Conservation (phyloP, 2,113 vertebrate species). For the Pteronura brasiliensis region DNA sequence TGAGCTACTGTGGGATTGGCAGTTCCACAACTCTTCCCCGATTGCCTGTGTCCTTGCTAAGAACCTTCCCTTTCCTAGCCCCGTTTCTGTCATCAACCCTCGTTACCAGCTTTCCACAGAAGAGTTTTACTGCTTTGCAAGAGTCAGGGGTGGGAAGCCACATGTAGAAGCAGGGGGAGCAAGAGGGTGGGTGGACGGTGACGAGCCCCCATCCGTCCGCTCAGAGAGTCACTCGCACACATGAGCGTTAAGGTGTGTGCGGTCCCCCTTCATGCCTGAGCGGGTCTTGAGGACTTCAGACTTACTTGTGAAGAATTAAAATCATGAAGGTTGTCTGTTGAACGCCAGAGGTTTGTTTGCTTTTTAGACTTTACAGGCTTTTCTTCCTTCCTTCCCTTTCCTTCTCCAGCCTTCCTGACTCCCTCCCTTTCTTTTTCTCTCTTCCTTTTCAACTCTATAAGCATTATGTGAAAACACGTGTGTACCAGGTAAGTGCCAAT, state of each 20-base stretch:
- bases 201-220: not conserved
- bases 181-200: not conserved
- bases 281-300: not conserved
- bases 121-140: not conserved
- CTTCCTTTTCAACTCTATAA: not conserved
- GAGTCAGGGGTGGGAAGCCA: not conserved
- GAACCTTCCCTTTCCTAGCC: not conserved
- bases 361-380: not conserved
- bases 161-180: not conserved
- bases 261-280: not conserved
- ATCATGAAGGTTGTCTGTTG: not conserved
- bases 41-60: not conserved
- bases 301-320: not conserved
- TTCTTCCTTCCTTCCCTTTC: not conserved
- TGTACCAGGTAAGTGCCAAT: not conserved
- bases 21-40: not conserved
- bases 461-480: not conserved
- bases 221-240: not conserved
- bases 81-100: not conserved
- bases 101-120: not conserved
- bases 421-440: not conserved
- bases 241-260: not conserved
- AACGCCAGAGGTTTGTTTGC: not conserved
- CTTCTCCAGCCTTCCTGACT: not conserved
- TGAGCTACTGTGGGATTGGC: not conserved